These are phyloP conservation scores for Sanderia malayensis DNA, from an alignment of 30 jellyfish, hydroid and myxozoan species.

Conservation along the genomic window DNA sequence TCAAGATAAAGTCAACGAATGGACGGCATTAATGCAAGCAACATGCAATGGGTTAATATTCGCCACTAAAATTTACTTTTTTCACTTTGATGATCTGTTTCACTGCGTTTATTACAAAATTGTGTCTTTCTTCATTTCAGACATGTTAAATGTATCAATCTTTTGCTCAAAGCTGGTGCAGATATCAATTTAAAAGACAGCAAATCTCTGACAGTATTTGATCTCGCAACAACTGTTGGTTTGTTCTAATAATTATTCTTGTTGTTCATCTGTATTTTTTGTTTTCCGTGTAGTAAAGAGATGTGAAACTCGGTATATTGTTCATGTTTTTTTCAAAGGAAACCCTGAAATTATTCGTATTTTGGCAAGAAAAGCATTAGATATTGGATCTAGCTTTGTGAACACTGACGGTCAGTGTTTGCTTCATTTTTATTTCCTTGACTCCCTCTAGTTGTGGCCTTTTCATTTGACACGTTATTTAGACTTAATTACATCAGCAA, in stretches of 20 bases:
- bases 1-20: conserved; percentile 80
- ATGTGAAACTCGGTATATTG: too few species aligned
- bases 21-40: conserved; percentile 99
- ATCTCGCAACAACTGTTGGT: conserved; percentile 93
- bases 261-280: background rate
- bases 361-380: conserved; percentile 53
- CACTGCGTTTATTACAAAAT: too few species aligned
- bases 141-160: conserved; percentile 64
- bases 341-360: conserved; percentile 70
- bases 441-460: too few species aligned
- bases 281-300: background rate
- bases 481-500: too few species aligned
- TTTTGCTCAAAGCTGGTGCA: conserved; percentile 82
- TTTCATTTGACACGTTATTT: too few species aligned
- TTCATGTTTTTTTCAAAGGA: too few species aligned
- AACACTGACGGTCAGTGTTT: conserved; percentile 51
- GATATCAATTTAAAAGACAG: conserved; percentile 57
- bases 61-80: too few species aligned
- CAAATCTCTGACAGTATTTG: conserved; percentile 78
- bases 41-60: conserved; percentile 76
- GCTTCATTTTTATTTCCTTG: too few species aligned
- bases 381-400: conserved; percentile 15
- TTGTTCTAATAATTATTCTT: background rate
- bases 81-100: too few species aligned
- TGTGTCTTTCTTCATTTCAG: conserved; percentile 44